Evolutionary conservation across 37 sponge, comb jelly and placozoan genomes (phyloP), one percentile per base, ranked within the genome.

Genomic region (Diacarnus erythraeanus): DNA sequence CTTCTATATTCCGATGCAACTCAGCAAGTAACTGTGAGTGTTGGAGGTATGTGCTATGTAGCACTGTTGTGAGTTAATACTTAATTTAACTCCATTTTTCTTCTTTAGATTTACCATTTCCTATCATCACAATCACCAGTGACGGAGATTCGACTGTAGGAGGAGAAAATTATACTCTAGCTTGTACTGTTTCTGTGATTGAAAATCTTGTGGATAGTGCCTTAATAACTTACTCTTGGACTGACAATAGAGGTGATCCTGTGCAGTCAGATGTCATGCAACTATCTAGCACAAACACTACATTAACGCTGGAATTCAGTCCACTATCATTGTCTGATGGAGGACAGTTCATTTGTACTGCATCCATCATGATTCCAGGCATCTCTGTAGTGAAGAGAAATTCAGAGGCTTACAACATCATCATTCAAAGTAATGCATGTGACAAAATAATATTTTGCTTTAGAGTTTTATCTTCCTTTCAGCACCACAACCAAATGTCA

Each of bases 111-210:
- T 35, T 69, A 4, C 69, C 69, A 33, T 6, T 18, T 31, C 69
- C 69, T 36, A 15, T 17, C 34, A 69, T 69, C 18, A 8, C 36
- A 35, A 69, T 69, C 37, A 69, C 69, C 69, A 69, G 69, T 69
- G 38, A 69, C 9, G 69, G 69, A 20, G 37, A 69, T 8, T 29
- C 69, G 34, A n/a, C n/a, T n/a, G 38, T 36, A 20, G 69, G 12
- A 15, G 69, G 69, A 69, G 69, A 69, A 30, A 69, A 69, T 35
- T 69, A 69, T 39, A 69, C 69, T 8, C 39, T 69, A 33, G 34
- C 18, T 8, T 69, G 69, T 18, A 69, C 69, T 20, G 38, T 69
- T 3, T 69, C 69, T 20, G 21, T 36, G 20, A 4, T 69, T 69
- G 38, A 35, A 36, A 39, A 20, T 17, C 21, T 69, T 5, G 39